phyloP scores from a whole-genome alignment of 1,140 invertebrate species.

The Spodoptera litura region DNA sequence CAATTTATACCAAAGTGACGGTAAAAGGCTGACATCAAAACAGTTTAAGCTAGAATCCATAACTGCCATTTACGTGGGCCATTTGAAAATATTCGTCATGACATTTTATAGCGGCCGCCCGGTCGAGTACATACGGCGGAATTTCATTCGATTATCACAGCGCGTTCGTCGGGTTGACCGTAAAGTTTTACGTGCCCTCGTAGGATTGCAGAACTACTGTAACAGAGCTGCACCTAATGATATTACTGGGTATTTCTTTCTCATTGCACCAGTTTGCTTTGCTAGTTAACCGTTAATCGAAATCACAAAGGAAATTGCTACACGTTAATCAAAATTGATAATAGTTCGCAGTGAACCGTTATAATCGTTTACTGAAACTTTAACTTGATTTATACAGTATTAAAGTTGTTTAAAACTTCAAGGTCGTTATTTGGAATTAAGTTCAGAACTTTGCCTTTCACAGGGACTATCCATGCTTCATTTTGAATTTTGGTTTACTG shows the following conservation, averaged over 20 bases:
- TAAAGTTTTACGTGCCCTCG: conserved; percentile 61
- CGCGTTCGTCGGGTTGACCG: conserved; percentile 49
- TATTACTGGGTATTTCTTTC: conserved; percentile 52
- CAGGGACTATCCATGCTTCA: conserved; percentile 30
- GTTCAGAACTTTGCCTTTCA: conserved; percentile 43
- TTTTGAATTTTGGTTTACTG: conserved; percentile 37
- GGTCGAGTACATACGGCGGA: conserved; percentile 43
- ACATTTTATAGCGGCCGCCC: conserved; percentile 1
- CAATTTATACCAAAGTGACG: not conserved
- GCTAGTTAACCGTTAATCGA: conserved; percentile 45
- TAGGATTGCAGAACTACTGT: conserved; percentile 50
- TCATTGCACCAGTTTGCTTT: conserved; percentile 45
- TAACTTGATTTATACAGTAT: conserved; percentile 40
- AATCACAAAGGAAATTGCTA: conserved; percentile 34
- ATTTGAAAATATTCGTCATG: conserved; percentile 40
- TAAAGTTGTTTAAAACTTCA: conserved; percentile 41
- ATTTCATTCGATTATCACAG: conserved; percentile 57
- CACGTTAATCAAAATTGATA: conserved; percentile 34
- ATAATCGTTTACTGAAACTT: conserved; percentile 40
- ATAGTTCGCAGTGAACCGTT: not conserved
- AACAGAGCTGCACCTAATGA: conserved; percentile 56
- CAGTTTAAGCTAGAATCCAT: conserved; percentile 16
- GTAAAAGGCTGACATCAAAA: conserved; percentile 5
- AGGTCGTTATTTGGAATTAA: conserved; percentile 50
- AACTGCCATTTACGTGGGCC: conserved; percentile 29